These are phyloP conservation scores for Festucalex cinctus DNA, from an alignment of 2,113 vertebrate genomes.

Conservation along the genomic window DNA sequence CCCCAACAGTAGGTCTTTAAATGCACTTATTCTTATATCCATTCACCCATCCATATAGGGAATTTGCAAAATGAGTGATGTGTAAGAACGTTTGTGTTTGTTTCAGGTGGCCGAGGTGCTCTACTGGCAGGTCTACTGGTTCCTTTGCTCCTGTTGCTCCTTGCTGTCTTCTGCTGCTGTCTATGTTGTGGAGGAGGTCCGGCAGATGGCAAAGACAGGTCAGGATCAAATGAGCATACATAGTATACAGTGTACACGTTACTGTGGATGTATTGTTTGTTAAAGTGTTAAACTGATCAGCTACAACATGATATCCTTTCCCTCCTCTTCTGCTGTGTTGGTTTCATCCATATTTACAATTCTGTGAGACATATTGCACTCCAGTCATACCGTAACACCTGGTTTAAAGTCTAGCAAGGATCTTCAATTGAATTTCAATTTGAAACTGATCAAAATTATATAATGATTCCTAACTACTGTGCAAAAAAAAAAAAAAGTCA, in stretches of 20 bases:
- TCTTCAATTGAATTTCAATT: no score
- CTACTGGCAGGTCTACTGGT: constrained; percentile 76
- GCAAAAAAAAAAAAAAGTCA: no score
- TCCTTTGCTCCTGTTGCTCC: constrained; percentile 74
- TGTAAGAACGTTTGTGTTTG: constrained; percentile 19
- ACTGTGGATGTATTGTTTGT: background rate
- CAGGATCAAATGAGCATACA: background rate
- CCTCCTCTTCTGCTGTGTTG: no score
- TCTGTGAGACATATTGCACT: background rate
- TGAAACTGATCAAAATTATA: no score
- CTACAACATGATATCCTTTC: background rate
- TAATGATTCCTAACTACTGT: no score
- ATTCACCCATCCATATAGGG: background rate
- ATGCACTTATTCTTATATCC: background rate
- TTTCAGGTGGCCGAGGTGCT: constrained; percentile 62
- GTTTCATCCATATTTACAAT: background rate
- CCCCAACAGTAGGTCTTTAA: constrained; percentile 73
- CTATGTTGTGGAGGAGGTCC: constrained; percentile 72
- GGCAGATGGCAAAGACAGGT: constrained; percentile 81
- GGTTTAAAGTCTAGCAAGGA: no score
- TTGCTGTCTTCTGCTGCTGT: constrained; percentile 78
- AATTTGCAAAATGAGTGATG: background rate
- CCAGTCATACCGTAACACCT: no score
- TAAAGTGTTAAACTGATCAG: background rate
- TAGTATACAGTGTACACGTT: background rate